Percentiles rank a stretch among this genome's conserved stretches.
These are phyloP conservation scores for Capricornis sumatraensis DNA, from an alignment of 2,113 vertebrate genomes.

Conservation along the genomic window DNA sequence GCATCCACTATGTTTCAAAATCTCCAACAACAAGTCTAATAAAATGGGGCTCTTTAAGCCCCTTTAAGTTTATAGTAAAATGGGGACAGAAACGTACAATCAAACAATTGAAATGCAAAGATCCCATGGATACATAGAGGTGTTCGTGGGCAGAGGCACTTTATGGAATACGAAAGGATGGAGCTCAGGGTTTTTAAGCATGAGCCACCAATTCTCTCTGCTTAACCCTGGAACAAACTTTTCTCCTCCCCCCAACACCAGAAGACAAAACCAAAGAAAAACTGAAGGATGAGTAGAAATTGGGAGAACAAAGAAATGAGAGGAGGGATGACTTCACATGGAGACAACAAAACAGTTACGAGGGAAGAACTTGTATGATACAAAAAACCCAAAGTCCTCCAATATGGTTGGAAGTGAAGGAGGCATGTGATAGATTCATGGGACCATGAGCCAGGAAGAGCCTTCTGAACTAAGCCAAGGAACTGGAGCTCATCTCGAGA, in stretches of 20 bases:
- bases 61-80: background rate
- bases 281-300: background rate
- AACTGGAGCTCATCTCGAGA: background rate
- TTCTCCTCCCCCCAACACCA: background rate
- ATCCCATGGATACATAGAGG: background rate
- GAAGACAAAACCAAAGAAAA: background rate
- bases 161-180: background rate
- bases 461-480: too few relatives aligned
- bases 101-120: background rate
- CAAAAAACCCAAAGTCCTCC: background rate
- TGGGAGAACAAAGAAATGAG: background rate
- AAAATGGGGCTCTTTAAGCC: background rate
- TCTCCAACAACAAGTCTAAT: background rate
- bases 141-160: background rate
- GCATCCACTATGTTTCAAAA: background rate
- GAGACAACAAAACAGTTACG: background rate
- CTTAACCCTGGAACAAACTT: background rate
- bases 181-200: background rate
- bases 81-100: background rate
- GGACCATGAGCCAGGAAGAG: background rate
- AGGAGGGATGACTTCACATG: fast-evolving
- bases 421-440: too few relatives aligned
- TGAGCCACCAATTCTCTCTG: background rate
- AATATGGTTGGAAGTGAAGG: background rate
- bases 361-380: background rate